Conservation (phyloP, 1,140 invertebrate genomes). For the Ceratosolen fusciceps region DNA sequence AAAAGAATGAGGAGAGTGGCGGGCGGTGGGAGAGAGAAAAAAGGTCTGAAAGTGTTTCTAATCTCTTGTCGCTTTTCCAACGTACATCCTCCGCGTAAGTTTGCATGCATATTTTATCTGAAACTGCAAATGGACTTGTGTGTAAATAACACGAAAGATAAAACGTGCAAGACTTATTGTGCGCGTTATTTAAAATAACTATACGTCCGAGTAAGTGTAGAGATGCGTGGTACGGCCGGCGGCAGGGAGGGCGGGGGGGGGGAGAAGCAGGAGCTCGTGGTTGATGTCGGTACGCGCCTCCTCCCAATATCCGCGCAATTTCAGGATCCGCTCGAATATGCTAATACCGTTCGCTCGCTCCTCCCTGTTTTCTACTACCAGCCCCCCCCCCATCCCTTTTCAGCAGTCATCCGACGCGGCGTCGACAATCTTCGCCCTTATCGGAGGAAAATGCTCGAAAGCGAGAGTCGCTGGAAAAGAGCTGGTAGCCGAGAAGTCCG, state of each 20-base stretch:
- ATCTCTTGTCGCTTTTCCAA: background rate
- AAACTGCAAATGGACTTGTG: constrained; percentile 21
- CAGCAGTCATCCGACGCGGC: too few relatives aligned
- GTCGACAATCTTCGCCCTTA: background rate
- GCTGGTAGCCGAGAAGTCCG: too few relatives aligned
- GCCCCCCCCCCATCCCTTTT: too few relatives aligned
- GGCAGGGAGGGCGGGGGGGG: too few relatives aligned
- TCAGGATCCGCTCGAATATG: background rate
- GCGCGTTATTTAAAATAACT: constrained; percentile 15
- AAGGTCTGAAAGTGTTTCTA: background rate
- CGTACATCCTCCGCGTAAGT: background rate
- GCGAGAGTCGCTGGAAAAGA: too few relatives aligned
- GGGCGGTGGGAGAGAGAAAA: background rate
- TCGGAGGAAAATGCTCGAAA: background rate
- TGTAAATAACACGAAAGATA: constrained; percentile 18
- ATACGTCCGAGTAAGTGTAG: background rate
- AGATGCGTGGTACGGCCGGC: background rate
- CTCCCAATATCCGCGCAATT: background rate
- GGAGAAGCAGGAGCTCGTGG: background rate
- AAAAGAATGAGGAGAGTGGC: background rate
- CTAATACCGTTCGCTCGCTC: background rate
- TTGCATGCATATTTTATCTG: constrained; percentile 20
- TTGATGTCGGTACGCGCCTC: background rate
- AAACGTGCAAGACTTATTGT: constrained; percentile 20
- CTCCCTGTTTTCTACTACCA: too few relatives aligned